Conservation (phyloP, 1,140 invertebrate species). For the Harpegnathos saltator region DNA sequence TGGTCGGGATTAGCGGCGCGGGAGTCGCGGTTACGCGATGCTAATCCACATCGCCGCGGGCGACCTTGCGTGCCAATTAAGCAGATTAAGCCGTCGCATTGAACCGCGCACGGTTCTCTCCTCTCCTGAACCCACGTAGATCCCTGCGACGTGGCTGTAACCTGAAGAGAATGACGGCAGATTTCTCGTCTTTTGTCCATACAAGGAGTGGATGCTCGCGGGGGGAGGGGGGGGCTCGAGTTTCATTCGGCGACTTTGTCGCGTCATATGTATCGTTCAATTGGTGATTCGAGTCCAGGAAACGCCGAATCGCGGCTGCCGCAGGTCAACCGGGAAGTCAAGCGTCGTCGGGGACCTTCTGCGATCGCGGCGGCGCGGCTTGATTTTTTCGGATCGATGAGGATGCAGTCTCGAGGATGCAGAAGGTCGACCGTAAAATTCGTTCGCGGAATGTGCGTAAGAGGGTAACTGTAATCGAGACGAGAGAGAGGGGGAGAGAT, state of each 20-base stretch:
- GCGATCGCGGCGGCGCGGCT: not conserved
- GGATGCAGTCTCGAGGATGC: constrained; percentile 21
- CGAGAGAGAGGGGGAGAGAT: not conserved
- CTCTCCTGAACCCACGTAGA: too few relatives aligned
- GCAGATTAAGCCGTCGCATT: not conserved
- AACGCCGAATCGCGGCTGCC: not conserved
- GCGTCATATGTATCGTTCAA: not conserved
- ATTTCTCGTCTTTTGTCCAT: too few relatives aligned
- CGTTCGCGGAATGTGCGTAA: constrained; percentile 44
- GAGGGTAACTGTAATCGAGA: constrained; percentile 64
- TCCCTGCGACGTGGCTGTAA: too few relatives aligned
- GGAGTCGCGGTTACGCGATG: not conserved
- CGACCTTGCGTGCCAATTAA: not conserved
- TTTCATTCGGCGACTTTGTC: not conserved
- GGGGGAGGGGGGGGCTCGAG: too few relatives aligned
- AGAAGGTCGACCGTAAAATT: constrained; percentile 28
- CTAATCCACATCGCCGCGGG: not conserved
- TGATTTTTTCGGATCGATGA: constrained; percentile 1
- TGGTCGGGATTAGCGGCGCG: not conserved
- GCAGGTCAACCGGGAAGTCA: not conserved
- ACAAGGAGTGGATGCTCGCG: too few relatives aligned
- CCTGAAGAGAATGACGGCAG: too few relatives aligned
- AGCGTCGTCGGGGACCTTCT: not conserved
- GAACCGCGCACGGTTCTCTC: not conserved
- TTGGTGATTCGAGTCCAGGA: not conserved